phyloP scores from a whole-genome alignment of 2,797 vertebrate genomes.

The Gambelia wislizenii region DNA sequence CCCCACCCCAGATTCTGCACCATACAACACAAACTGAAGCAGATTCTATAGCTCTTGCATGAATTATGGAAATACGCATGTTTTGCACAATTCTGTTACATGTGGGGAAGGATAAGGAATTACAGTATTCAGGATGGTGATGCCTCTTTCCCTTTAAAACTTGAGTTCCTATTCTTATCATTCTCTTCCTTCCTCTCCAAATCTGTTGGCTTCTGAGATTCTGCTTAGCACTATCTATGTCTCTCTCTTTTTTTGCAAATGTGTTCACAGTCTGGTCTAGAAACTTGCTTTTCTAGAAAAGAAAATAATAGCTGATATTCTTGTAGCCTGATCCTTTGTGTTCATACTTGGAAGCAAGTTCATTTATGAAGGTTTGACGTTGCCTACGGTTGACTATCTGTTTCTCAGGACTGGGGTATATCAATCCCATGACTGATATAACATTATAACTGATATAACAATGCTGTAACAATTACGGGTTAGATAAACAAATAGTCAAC shows the following conservation, averaged over 20 bases:
- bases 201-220: not conserved
- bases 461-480: too few species aligned
- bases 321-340: not conserved
- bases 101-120: not conserved
- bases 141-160: not conserved
- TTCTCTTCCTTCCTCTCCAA: too few species aligned
- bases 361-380: not conserved
- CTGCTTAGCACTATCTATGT: too few species aligned
- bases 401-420: not conserved
- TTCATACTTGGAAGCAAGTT: not conserved
- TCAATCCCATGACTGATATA: not conserved
- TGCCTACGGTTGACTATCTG: not conserved
- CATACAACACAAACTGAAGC: not conserved
- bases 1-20: not conserved
- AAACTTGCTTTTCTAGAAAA: not conserved
- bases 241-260: not conserved
- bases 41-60: not conserved
- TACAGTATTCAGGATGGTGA: not conserved
- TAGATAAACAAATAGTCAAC: too few species aligned
- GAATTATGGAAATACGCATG: not conserved
- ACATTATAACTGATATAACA: not conserved
- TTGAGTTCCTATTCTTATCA: not conserved
- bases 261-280: not conserved
- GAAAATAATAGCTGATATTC: not conserved
- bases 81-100: slow-evolving; percentile 2